phyloP scores from a whole-genome alignment of 2,113 vertebrate species.

The Chauna torquata region DNA sequence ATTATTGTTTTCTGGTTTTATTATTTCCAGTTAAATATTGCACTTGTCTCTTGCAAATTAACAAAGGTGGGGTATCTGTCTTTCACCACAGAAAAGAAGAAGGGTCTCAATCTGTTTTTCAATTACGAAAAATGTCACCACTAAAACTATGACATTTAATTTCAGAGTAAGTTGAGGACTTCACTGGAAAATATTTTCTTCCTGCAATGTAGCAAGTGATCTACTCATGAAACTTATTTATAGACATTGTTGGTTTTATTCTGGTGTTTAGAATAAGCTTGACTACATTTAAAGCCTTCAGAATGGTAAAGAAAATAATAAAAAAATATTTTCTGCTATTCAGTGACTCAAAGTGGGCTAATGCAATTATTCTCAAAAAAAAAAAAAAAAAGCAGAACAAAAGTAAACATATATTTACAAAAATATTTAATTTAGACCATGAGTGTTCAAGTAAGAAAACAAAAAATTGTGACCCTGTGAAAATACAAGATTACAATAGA shows the following conservation, averaged over 20 bases:
- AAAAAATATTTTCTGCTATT: not conserved
- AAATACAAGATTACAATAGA: not conserved
- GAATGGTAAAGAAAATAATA: not conserved
- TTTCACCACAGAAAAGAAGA: not conserved
- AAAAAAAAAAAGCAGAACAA: not conserved
- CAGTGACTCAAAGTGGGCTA: not conserved
- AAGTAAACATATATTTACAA: not conserved
- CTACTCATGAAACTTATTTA: not conserved
- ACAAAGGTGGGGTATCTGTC: not conserved
- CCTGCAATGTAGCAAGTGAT: fast-evolving
- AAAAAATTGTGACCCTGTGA: not conserved
- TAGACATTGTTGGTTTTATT: not conserved
- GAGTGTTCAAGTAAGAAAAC: not conserved
- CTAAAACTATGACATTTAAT: not conserved
- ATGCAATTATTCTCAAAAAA: not conserved
- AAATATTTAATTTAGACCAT: not conserved
- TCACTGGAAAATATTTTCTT: not conserved
- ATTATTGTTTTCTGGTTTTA: not conserved
- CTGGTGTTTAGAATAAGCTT: not conserved
- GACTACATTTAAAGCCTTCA: not conserved
- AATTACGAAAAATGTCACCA: not conserved
- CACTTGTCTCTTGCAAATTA: not conserved
- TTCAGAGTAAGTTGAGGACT: not conserved
- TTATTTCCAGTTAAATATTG: not conserved
- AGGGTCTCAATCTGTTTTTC: not conserved